Evolutionary conservation across 2,113 vertebrate genomes (phyloP).

Genomic region (Microcebus jonahi): DNA sequence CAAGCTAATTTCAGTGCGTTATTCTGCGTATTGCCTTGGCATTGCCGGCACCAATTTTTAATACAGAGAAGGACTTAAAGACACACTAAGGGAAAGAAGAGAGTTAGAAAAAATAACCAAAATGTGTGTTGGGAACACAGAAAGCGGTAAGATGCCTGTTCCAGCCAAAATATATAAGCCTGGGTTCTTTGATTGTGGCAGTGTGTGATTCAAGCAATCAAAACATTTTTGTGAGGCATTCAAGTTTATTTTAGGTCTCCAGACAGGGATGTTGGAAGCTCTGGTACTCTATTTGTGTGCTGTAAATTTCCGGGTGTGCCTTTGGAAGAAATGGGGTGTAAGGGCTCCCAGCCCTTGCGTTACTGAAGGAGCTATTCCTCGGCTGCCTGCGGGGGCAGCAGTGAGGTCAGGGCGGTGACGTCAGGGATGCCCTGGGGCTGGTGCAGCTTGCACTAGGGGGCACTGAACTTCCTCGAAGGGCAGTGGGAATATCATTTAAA

Average conservation of each 20-base stretch:
- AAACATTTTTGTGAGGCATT: constrained; percentile 13
- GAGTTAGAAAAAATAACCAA: not conserved
- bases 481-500: not conserved
- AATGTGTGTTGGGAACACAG: not conserved
- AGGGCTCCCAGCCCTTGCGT: not conserved
- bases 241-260: not conserved
- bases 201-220: constrained; percentile 29
- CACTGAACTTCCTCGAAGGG: not conserved
- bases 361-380: not conserved
- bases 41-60: not conserved
- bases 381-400: rapidly evolving
- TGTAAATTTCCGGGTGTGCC: not conserved
- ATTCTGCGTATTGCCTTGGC: not conserved
- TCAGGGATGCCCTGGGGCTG: rapidly evolving
- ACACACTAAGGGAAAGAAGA: not conserved
- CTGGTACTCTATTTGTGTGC: not conserved
- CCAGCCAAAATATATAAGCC: not conserved
- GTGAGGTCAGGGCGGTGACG: rapidly evolving
- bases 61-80: constrained; percentile 50
- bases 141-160: constrained; percentile 22
- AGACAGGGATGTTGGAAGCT: not conserved
- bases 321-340: not conserved
- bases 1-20: constrained; percentile 71
- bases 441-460: not conserved
- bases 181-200: not conserved